Evolutionary conservation across 2,888 invertebrate species (phyloP), one percentile per base, ranked within the genome.

Genomic region (Coelinius sp.): DNA sequence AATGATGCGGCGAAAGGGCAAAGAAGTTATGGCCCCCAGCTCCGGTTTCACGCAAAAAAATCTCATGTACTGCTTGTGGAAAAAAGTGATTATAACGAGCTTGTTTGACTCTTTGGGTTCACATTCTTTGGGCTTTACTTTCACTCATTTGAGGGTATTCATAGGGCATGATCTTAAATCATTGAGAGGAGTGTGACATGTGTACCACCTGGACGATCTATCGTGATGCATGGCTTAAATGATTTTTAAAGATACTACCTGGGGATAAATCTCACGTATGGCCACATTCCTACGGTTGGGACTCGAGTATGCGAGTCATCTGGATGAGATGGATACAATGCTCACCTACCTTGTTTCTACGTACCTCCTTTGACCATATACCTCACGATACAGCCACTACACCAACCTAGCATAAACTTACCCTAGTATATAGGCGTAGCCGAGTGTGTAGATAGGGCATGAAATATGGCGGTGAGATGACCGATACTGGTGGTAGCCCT

Each of bases 391-490:
- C 52, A 66, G 44, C 44, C n/a, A n/a, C n/a, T n/a, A n/a, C 20
- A 14, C 22, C 10, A 63, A 10, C 20, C 73, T 70, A 78, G 76
- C 74, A 76, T 73, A 72, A 73, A 70, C 77, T 72, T 17, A 67
- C 69, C 73, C 68, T 74, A 75, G 77, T 74, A 77, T 81, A 82
- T 77, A 81, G 82, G 82, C 82, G 82, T 80, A 80, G 80, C 78
- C 81, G 77, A 76, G 80, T 78, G 81, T 81, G 80, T 73, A 82
- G 83, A 84, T 84, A 84, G 83, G 78, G 77, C 78, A 79, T 83
- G 83, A 84, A 84, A 83, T 84, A 84, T 84, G 80, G 82, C 80
- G 76, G 79, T 76, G 79, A 83, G 84, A 84, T 84, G 83, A 83
- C 78, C 81, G 83, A 84, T 84, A 84, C 78, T 81, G 75, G 80